Evolutionary conservation across 2,888 invertebrate species (phyloP).

Genomic region (Macaria liturata): DNA sequence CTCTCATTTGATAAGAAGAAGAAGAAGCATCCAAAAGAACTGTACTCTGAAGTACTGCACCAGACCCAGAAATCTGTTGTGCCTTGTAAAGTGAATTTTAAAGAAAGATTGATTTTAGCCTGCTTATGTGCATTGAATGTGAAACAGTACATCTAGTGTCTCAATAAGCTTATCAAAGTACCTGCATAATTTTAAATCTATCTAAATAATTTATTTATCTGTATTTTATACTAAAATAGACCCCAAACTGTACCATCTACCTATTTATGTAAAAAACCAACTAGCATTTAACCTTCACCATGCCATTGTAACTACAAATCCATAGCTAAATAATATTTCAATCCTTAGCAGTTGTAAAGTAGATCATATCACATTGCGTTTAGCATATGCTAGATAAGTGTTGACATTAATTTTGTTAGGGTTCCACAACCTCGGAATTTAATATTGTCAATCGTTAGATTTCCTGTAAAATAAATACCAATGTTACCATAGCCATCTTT

Average conservation of each 20-base stretch:
- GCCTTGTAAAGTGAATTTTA: too few relatives aligned
- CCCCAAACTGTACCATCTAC: background rate
- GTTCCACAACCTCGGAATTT: conserved; percentile 69
- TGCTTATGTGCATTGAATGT: background rate
- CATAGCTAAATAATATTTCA: conserved; percentile 46
- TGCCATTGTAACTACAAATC: conserved; percentile 32
- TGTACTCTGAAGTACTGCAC: too few relatives aligned
- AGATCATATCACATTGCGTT: conserved; percentile 75
- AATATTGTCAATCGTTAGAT: conserved; percentile 80
- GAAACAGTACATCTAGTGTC: background rate
- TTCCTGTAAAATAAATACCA: conserved; percentile 81
- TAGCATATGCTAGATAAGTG: conserved; percentile 75
- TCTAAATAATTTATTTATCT: too few relatives aligned
- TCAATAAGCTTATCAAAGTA: background rate
- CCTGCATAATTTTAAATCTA: conserved; percentile 1
- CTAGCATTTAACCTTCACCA: conserved; percentile 31
- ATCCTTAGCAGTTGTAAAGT: conserved; percentile 56
- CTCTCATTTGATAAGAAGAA: too few relatives aligned
- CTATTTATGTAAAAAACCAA: conserved; percentile 1
- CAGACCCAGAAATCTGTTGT: too few relatives aligned
- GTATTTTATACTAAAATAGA: too few relatives aligned
- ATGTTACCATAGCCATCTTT: conserved; percentile 73
- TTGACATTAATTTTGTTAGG: conserved; percentile 79
- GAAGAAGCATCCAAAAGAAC: too few relatives aligned
- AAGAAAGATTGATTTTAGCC: too few relatives aligned